These are phyloP conservation scores for Anoplolepis gracilipes DNA, from an alignment of 1,140 invertebrate species.

Conservation along the genomic window DNA sequence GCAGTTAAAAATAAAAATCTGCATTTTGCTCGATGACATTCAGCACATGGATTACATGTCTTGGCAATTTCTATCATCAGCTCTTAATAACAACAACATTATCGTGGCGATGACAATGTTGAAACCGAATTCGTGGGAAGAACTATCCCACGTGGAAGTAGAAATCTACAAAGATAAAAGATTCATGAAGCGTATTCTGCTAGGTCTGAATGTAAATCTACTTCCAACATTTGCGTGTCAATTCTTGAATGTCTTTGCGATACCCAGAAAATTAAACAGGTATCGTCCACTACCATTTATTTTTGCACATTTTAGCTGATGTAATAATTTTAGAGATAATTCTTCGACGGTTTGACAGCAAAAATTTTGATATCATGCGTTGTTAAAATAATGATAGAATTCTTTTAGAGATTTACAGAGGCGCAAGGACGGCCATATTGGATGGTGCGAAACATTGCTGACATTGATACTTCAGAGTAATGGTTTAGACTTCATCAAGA, in stretches of 20 bases:
- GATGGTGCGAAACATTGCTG: conserved; percentile 73
- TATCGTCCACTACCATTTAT: neutral
- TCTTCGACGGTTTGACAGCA: neutral
- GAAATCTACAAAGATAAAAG: conserved; percentile 67
- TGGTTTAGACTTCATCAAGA: conserved; percentile 14
- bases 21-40: conserved; percentile 75
- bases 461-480: conserved; percentile 42
- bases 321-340: neutral
- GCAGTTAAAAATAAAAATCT: conserved; percentile 49
- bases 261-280: conserved; percentile 85
- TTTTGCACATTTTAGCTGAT: neutral
- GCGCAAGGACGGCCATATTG: conserved; percentile 40
- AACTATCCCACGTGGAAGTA: conserved; percentile 43
- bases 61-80: conserved; percentile 71
- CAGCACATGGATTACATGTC: conserved; percentile 74
- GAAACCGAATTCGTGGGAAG: conserved; percentile 17
- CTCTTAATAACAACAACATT: conserved; percentile 61
- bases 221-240: conserved; percentile 86
- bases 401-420: conserved; percentile 34
- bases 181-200: conserved; percentile 52
- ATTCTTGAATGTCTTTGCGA: conserved; percentile 86
- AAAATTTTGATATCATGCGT: neutral
- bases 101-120: conserved; percentile 66
- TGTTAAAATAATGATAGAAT: neutral
- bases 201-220: conserved; percentile 78